phyloP scores from a whole-genome alignment of 2,113 vertebrate species.

The rat (Rattus norvegicus) region DNA sequence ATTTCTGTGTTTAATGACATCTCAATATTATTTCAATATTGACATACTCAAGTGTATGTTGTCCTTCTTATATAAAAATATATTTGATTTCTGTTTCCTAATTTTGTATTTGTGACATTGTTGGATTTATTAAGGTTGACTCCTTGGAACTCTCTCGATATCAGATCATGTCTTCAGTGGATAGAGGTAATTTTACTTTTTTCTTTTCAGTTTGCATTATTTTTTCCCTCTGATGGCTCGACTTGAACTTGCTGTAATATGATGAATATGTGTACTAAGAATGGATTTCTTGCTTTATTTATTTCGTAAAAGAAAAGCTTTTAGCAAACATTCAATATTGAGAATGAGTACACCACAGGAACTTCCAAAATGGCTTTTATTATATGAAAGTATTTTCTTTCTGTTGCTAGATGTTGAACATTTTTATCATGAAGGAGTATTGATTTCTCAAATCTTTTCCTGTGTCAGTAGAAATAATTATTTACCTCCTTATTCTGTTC shows the following conservation, averaged over 20 bases:
- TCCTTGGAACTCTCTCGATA: background rate
- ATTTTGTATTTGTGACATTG: background rate
- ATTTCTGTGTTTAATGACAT: background rate
- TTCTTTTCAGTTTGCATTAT: background rate
- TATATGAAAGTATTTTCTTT: background rate
- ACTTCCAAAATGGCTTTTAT: background rate
- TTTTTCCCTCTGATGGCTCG: background rate
- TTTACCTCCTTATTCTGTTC: background rate
- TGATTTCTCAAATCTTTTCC: background rate
- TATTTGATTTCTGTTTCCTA: background rate
- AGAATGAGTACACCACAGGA: background rate
- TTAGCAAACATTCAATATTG: background rate
- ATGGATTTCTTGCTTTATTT: background rate
- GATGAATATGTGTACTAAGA: background rate
- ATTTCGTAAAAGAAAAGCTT: background rate
- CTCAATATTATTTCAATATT: background rate
- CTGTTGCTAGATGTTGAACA: background rate
- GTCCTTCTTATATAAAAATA: background rate
- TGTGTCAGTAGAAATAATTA: background rate
- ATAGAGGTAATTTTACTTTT: background rate
- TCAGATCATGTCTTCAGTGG: background rate
- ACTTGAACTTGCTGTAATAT: background rate
- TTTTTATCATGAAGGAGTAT: background rate
- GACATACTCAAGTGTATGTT: background rate
- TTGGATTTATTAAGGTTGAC: background rate